Base-by-base conservation (phyloP, 2,888 invertebrate species). In the Drosophila quinaria region DNA sequence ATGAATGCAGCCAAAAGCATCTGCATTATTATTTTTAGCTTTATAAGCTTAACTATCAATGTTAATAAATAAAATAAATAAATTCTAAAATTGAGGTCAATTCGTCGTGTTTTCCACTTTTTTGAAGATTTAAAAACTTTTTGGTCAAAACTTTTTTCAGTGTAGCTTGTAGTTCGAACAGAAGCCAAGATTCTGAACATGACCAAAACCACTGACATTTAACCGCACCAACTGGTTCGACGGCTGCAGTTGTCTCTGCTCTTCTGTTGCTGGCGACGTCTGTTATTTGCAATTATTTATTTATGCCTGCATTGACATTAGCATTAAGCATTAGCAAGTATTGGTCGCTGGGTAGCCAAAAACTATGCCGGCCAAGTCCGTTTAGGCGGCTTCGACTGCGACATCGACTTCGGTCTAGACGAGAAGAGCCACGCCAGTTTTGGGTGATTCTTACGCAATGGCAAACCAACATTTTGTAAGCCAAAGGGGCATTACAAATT, bases 281-380 rank as follows among this genome's bases (percentile, higher is more conserved):
- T 80, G 82, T 78, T 76, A 74, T 83, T 81, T 74, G 81, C 80
- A 85, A 87, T 87, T 87, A 81, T 83, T 81, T 87, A 90, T 90
- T 90, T 90, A 90, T 90, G 90, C 90, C 90, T 89, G 74, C 87
- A 89, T 90, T 90, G 90, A 90, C 90, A 90, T 90, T 90, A 90
- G 90, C 89, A 89, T 90, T 89, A 87, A 78, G 75, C 78, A 80
- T 79, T 77, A 63, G 79, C 82, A 74, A 76, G 75, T 63, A 68
- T 63, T 69, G 54, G 37, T 63, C 22, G 74, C 42, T 64, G 70
- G 54, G 44, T 66, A 25, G 62, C 64, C 79, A 9, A 75, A 75
- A 75, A 63, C 62, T 75, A 63, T 78, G 76, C 78, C 74, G 74
- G 65, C 68, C 62, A 63, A 58, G 31, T 68, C 59, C 74, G 75